These are phyloP conservation scores for Marronus borbonicus DNA, from an alignment of 2,888 invertebrate species.

Conservation along the genomic window DNA sequence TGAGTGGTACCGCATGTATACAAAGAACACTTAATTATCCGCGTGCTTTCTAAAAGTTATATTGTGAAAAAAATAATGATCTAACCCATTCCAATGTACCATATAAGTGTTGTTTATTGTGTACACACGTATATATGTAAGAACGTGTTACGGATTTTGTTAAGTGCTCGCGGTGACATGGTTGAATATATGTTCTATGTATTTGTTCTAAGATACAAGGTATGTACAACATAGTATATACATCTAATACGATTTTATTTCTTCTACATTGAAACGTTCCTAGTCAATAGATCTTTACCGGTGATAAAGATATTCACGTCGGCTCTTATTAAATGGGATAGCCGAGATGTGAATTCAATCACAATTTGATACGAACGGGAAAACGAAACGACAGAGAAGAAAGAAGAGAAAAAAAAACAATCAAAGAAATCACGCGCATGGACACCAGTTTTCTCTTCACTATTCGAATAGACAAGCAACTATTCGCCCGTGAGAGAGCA, in stretches of 20 bases:
- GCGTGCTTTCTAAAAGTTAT: conserved; percentile 62
- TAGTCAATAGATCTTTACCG: conserved; percentile 49
- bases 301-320: conserved; percentile 50
- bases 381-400: conserved; percentile 28
- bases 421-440: conserved; percentile 30
- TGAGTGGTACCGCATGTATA: conserved; percentile 53
- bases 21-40: conserved; percentile 64
- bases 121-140: conserved; percentile 31
- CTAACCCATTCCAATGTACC: conserved; percentile 53
- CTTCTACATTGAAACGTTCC: conserved; percentile 50
- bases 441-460: conserved; percentile 35
- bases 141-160: conserved; percentile 46
- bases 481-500: conserved; percentile 5
- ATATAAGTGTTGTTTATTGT: conserved; percentile 46
- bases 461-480: conserved; percentile 24
- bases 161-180: conserved; percentile 41
- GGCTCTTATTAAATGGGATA: conserved; percentile 48
- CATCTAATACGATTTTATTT: conserved; percentile 46
- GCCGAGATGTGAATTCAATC: conserved; percentile 49
- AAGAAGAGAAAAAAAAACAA: conserved; percentile 29
- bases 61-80: conserved; percentile 56
- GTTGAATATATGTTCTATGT: conserved; percentile 41
- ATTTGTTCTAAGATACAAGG: conserved; percentile 37
- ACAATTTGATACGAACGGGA: conserved; percentile 47
- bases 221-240: conserved; percentile 25